Base-by-base conservation (phyloP, 2,888 invertebrate species). In the Pollenia amentaria region DNA sequence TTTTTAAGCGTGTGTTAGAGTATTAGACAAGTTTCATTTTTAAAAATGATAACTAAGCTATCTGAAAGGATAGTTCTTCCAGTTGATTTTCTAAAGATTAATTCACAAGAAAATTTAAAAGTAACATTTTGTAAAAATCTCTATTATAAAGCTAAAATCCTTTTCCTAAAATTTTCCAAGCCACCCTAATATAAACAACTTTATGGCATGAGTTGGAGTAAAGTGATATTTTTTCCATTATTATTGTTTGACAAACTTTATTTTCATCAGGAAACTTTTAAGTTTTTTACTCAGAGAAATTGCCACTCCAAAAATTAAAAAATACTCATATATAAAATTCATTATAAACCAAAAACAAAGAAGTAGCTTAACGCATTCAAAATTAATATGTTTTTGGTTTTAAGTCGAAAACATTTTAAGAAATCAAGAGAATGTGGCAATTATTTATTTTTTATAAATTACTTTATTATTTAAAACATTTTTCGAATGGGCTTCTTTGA, bases 181-280 rank as follows among this genome's bases (percentile, higher is more conserved):
- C 29, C 29, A 6, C 29, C 29, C 29, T 29, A 29, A 29, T 29
- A 29, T 29, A 29, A 29, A 29, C 6, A 29, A 29, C 29, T 46
- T 46, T 55, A 21, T 65, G 55, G 55, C 38, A 67, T 67, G 53
- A 18, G 44, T 53, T 16, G 29, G 12, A 3, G 38, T 51, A 64
- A 64, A 53, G 29, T 75, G 14, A 51, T 53, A 40, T 51, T 76
- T 75, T 72, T 53, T 55, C 16, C 64, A 51, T 67, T 77, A 64
- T 65, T 67, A 53, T 67, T 55, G 55, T 44, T 65, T 77, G 64
- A 10, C n/a, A 76, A 70, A 70, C 38, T 40, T 70, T 70, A 40
- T 70, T 53, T 70, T 70, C 53, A 70, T 40, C 6, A 12, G 18
- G 14, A 57, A 44, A 44, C 18, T 18, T 44, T 21, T 44, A 14